Base-by-base conservation (phyloP, 2,113 vertebrate species). In the Tyrannus savana region DNA sequence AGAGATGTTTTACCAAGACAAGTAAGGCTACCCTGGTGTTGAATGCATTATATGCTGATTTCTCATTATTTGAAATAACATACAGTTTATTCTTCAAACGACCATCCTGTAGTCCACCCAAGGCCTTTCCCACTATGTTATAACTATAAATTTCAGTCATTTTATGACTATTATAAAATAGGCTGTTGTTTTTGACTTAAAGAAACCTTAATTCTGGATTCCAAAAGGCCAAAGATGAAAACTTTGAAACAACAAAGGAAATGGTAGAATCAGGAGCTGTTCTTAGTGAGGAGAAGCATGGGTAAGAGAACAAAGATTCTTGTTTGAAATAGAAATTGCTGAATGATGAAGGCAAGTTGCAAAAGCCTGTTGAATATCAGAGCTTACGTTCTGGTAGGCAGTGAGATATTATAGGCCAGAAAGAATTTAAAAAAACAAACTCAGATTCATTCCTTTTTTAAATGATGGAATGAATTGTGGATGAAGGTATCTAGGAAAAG, bases 211-310 rank as follows among this genome's bases (percentile, higher is more conserved):
- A 69, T 77, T 92, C 31, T 62, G 14, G 12, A 87, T 83, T 94
- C 44, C n/a, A 52, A 49, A 90, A 84, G n/a, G 44, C 37, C 53
- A 41, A n/a, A 68, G 24, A 49, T 14, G 7, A 84, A 25, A 91
- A 87, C 46, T 68, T 87, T 4, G 4, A 86, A 74, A 62, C 23
- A 71, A 35, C 11, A 46, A 63, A 76, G 23, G 22, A 82, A 90
- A 84, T 22, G 2, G 9, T 41, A 78, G 41, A 73, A 72, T 6
- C 0, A 0, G 39, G 35, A 85, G 4, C 16, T 2, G 0, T 42
- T 87, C 23, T 68, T 27, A 21, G 19, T n/a, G 44, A 76, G 31
- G 22, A 42, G 28, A 11, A 72, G 13, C 28, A 50, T 15, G 9
- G 24, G 19, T 31, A 67, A 90, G 19, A 78, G 23, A 74, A 72